These are phyloP conservation scores for Ophiodon elongatus DNA, from an alignment of 2,113 vertebrate species.

Conservation along the genomic window DNA sequence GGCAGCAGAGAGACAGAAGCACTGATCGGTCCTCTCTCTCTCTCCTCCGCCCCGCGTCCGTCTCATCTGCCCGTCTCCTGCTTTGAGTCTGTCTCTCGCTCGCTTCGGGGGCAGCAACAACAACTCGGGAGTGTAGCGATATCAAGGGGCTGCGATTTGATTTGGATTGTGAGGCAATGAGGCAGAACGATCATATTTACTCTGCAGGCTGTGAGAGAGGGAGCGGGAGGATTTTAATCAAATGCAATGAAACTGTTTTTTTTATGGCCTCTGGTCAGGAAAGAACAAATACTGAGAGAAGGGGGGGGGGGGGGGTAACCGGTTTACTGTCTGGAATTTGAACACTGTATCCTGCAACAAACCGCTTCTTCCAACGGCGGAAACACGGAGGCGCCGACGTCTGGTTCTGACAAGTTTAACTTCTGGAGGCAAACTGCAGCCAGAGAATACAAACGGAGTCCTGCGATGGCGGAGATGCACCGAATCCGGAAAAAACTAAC, in stretches of 20 bases:
- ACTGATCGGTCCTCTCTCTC: constrained; percentile 4
- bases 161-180: constrained; percentile 57
- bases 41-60: background rate
- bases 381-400: too few species aligned
- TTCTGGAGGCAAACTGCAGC: too few species aligned
- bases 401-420: too few species aligned
- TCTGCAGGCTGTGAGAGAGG: constrained; percentile 41
- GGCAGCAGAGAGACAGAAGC: constrained; percentile 20
- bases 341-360: background rate
- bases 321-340: constrained; percentile 1
- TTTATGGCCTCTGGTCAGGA: constrained; percentile 46
- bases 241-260: constrained; percentile 46
- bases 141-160: constrained; percentile 40
- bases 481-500: too few species aligned
- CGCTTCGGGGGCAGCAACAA: constrained; percentile 18
- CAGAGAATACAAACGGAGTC: too few species aligned
- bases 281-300: constrained; percentile 45
- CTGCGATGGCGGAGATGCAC: too few species aligned
- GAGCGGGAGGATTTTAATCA: constrained; percentile 56
- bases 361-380: background rate
- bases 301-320: background rate
- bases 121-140: constrained; percentile 10
- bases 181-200: constrained; percentile 58
- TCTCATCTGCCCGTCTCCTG: background rate
- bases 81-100: constrained; percentile 11